Evolutionary conservation across 2,888 invertebrate species (phyloP).

Genomic region (Matsumyia berberina): DNA sequence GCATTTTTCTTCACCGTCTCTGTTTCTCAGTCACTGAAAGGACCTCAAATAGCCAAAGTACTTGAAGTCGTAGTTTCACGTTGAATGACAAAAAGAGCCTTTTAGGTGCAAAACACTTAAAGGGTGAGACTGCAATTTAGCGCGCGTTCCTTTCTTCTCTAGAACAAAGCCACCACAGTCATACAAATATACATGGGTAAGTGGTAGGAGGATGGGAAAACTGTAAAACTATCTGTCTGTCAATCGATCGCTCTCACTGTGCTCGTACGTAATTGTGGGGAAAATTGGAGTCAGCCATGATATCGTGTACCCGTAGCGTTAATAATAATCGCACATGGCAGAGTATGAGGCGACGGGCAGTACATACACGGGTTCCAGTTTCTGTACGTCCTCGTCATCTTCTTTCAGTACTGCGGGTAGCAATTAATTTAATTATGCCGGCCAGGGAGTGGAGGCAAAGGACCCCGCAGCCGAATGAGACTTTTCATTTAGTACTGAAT

Average conservation of each 20-base stretch:
- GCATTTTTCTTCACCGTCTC: neutral
- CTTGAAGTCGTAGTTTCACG: conserved; percentile 1
- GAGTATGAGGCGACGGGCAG: neutral
- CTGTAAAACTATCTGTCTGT: conserved; percentile 23
- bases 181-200: too few species aligned
- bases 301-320: conserved; percentile 1
- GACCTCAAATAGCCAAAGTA: neutral
- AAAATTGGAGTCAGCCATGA: conserved; percentile 17
- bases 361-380: neutral
- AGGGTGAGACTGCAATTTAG: conserved; percentile 13
- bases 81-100: conserved; percentile 3
- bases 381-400: neutral
- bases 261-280: conserved; percentile 32
- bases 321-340: conserved; percentile 14
- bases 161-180: neutral
- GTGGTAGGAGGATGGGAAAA: neutral
- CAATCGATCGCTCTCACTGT: conserved; percentile 33
- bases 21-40: neutral
- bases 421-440: conserved; percentile 26
- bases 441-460: neutral
- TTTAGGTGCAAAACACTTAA: neutral
- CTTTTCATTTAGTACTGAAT: conserved; percentile 24
- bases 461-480: neutral
- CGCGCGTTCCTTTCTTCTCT: conserved; percentile 3
- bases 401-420: neutral